A percentile compares a stretch with the other conserved stretches of the same genome.
These are phyloP conservation scores for Drosophila novamexicana DNA, from an alignment of 1,140 invertebrate species.

Conservation along the genomic window DNA sequence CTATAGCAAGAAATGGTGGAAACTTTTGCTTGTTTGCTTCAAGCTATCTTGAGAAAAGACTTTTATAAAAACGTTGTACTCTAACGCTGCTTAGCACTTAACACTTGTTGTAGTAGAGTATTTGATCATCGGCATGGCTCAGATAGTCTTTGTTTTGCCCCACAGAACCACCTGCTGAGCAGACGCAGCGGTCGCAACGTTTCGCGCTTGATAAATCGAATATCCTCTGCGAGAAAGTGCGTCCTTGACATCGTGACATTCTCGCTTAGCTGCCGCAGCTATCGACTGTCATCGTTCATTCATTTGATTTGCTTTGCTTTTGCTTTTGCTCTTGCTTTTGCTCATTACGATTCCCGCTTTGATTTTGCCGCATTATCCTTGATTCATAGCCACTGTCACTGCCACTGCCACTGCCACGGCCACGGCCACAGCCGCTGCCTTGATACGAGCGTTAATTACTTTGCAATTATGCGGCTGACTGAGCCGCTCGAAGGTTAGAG, in stretches of 20 bases:
- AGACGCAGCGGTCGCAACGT: background rate
- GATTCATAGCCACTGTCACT: conserved; percentile 7
- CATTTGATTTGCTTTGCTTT: conserved; percentile 52
- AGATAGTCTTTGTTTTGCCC: background rate
- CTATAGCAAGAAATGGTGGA: no score
- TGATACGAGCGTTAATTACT: conserved; percentile 57
- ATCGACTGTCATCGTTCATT: conserved; percentile 39
- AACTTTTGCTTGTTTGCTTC: no score
- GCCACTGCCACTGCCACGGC: background rate
- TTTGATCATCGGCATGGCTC: background rate
- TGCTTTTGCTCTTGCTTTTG: conserved; percentile 6
- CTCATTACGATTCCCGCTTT: conserved; percentile 45
- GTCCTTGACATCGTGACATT: conserved; percentile 29
- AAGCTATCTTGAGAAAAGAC: no score
- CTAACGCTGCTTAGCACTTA: no score
- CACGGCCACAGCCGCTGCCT: conserved; percentile 21
- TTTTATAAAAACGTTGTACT: no score
- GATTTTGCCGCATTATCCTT: conserved; percentile 60
- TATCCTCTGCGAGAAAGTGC: conserved; percentile 37
- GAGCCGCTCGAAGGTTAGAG: conserved; percentile 11
- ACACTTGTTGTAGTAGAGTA: no score
- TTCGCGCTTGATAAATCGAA: conserved; percentile 33
- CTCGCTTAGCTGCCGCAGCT: background rate
- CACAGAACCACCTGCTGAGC: conserved; percentile 32
- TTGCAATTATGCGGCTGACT: conserved; percentile 53